These are phyloP conservation scores for Aplysia californica DNA, from an alignment of 1,140 invertebrate species.

Conservation along the genomic window DNA sequence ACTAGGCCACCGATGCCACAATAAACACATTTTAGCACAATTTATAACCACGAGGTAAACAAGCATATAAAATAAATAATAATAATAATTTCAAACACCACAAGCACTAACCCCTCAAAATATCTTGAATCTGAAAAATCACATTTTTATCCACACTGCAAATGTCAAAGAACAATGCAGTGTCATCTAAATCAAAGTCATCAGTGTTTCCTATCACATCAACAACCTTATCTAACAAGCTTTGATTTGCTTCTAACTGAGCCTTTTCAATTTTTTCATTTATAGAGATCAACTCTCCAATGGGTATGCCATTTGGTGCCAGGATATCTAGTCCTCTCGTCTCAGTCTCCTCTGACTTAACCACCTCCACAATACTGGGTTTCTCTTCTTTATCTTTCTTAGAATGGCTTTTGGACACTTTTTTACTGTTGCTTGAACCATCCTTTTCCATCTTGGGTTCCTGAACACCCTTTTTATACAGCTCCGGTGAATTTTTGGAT, in stretches of 20 bases:
- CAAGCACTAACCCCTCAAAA: background rate
- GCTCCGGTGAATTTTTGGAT: background rate
- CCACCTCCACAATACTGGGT: background rate
- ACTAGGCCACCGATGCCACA: no score
- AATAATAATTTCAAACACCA: background rate
- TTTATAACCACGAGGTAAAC: background rate
- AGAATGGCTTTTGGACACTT: background rate
- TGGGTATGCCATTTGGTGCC: conserved; percentile 16
- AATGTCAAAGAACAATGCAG: conserved; percentile 11
- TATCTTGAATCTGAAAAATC: conserved; percentile 8
- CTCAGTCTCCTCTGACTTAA: background rate
- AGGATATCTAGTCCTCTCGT: background rate
- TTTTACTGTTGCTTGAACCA: background rate
- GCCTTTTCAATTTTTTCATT: conserved; percentile 28
- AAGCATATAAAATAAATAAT: background rate
- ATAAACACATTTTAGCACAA: background rate
- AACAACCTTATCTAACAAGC: conserved; percentile 4
- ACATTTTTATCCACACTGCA: conserved; percentile 21
- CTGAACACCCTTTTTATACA: background rate
- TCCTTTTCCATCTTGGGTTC: background rate
- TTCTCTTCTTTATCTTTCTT: background rate
- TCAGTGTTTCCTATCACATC: conserved; percentile 9
- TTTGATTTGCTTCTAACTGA: background rate
- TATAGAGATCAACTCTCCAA: conserved; percentile 13
- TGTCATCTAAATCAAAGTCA: conserved; percentile 20